Percentiles rank a stretch among this genome's conserved stretches.
phyloP scores from a whole-genome alignment of 2,797 vertebrate species.

The Clarias platycephalus region DNA sequence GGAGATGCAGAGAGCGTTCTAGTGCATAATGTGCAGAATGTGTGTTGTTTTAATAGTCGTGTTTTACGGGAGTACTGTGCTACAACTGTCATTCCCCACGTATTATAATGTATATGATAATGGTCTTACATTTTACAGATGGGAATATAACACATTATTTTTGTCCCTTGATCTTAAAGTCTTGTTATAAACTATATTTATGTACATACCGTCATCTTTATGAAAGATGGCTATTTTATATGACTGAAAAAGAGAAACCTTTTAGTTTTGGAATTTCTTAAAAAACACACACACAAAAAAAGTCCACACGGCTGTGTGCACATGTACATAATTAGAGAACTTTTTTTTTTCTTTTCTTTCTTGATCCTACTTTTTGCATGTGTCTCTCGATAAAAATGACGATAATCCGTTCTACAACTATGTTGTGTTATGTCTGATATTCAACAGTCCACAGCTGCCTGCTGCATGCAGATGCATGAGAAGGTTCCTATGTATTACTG shows the following conservation, averaged over 20 bases:
- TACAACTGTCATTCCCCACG: conserved; percentile 44
- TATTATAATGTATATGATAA: conserved; percentile 40
- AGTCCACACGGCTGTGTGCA: conserved; percentile 78
- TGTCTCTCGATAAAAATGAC: conserved; percentile 83
- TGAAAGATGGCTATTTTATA: conserved; percentile 88
- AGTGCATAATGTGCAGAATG: conserved; percentile 19
- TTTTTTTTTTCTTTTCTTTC: conserved; percentile 9
- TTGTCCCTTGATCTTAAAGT: conserved; percentile 55
- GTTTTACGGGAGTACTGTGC: conserved; percentile 43
- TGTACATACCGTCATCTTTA: conserved; percentile 89
- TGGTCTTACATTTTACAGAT: conserved; percentile 52
- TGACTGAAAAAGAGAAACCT: conserved; percentile 72
- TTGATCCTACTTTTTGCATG: conserved; percentile 76
- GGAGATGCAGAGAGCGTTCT: conserved; percentile 37
- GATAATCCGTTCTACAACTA: conserved; percentile 58
- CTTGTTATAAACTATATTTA: conserved; percentile 63
- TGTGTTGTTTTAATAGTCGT: conserved; percentile 39
- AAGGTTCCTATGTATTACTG: conserved; percentile 59
- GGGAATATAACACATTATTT: conserved; percentile 45
- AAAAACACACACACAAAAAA: conserved; percentile 41
- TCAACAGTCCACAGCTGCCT: conserved; percentile 61
- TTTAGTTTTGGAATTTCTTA: conserved; percentile 80
- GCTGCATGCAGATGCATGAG: conserved; percentile 67
- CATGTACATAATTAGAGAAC: conserved; percentile 81
- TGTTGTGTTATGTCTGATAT: conserved; percentile 61